A percentile compares a stretch with the other conserved stretches of the same genome.
These are phyloP conservation scores for Lepidocolaptes lacrymiger DNA, from an alignment of 2,797 vertebrate genomes.

Conservation along the genomic window DNA sequence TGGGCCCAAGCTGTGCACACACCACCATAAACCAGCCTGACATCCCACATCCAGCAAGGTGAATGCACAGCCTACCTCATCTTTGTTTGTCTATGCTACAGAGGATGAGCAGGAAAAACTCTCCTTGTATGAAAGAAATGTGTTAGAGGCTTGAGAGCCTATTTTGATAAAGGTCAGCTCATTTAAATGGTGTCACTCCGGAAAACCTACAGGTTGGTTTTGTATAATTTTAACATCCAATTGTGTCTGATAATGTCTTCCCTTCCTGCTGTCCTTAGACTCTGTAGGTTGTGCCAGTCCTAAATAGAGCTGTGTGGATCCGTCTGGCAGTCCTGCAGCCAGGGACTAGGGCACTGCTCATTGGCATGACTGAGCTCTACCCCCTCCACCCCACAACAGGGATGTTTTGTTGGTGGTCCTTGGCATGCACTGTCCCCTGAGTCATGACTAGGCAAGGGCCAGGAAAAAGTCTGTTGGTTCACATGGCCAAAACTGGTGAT, in stretches of 20 bases:
- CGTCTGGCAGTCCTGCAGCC: background rate
- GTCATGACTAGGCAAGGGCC: background rate
- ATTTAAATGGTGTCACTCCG: background rate
- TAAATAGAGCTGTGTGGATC: background rate
- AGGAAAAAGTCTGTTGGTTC: background rate
- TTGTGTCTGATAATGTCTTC: background rate
- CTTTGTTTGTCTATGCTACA: background rate
- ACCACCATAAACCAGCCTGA: background rate
- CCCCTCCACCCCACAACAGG: background rate
- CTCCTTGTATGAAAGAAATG: background rate
- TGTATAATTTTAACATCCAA: background rate
- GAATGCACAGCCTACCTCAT: background rate
- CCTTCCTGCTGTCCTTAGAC: background rate
- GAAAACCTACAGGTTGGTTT: background rate
- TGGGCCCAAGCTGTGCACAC: background rate
- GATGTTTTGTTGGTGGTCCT: background rate
- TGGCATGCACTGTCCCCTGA: background rate
- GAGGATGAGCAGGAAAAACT: background rate
- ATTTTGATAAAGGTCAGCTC: background rate
- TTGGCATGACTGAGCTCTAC: background rate
- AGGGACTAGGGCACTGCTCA: accelerated
- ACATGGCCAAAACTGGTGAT: background rate
- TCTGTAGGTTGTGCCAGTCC: background rate
- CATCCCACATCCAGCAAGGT: background rate
- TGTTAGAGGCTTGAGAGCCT: background rate